Evolutionary conservation across 2,113 vertebrate species (phyloP).

Genomic region (Bujurquina vittata): DNA sequence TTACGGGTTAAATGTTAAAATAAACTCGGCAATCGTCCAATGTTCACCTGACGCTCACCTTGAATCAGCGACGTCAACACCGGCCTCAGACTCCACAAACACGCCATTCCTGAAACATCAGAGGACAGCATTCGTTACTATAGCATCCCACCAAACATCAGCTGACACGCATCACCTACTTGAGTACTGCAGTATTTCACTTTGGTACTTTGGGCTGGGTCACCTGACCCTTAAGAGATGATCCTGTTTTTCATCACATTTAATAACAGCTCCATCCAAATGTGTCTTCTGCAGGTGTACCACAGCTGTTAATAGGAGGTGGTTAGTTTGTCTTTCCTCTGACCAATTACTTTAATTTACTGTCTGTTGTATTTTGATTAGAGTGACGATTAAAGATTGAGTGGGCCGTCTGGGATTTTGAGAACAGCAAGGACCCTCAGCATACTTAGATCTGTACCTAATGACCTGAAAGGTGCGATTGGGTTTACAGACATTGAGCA

Average conservation of each 20-base stretch:
- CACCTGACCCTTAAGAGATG: not conserved
- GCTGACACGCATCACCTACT: not conserved
- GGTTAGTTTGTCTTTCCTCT: too few species aligned
- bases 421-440: too few species aligned
- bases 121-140: not conserved
- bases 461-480: too few species aligned
- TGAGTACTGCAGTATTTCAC: not conserved
- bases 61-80: conserved; percentile 62
- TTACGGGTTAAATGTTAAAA: not conserved
- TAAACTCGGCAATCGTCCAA: not conserved
- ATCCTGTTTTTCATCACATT: not conserved
- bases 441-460: too few species aligned
- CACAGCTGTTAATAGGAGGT: too few species aligned
- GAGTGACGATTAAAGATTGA: too few species aligned
- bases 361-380: too few species aligned
- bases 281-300: not conserved
- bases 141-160: not conserved
- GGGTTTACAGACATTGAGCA: too few species aligned
- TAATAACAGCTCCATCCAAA: not conserved
- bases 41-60: conserved; percentile 47
- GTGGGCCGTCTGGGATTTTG: too few species aligned
- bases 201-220: not conserved
- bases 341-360: too few species aligned
- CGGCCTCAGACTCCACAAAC: conserved; percentile 64
- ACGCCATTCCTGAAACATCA: conserved; percentile 62